phyloP scores from a whole-genome alignment of 2,113 vertebrate genomes.

The Marcusenius ussheri region DNA sequence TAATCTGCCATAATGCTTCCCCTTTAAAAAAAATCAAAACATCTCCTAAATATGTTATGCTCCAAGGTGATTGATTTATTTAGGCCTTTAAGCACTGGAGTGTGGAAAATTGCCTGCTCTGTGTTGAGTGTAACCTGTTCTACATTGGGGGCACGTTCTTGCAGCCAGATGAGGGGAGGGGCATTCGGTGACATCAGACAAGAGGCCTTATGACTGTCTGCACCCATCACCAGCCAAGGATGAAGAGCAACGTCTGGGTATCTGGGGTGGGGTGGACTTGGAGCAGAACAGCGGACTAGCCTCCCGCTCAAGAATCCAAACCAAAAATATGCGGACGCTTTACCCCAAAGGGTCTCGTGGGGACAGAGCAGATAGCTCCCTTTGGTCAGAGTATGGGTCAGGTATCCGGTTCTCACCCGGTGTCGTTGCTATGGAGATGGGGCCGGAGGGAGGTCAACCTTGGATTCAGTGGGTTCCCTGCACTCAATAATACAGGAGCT shows the following conservation, averaged over 20 bases:
- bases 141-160: neutral
- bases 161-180: neutral
- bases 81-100: neutral
- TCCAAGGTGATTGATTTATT: neutral
- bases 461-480: neutral
- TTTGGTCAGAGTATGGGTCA: neutral
- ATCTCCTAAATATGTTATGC: neutral
- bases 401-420: neutral
- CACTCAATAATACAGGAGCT: neutral
- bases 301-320: neutral
- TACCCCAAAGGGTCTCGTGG: neutral
- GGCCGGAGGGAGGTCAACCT: neutral
- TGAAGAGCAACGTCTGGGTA: neutral
- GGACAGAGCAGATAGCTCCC: neutral
- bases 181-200: neutral
- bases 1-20: neutral
- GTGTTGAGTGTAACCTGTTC: neutral
- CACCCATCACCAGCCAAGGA: neutral
- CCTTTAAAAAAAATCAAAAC: neutral
- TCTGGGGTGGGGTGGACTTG: neutral
- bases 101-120: neutral
- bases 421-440: neutral
- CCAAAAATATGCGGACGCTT: neutral
- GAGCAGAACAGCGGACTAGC: neutral
- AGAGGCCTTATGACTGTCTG: neutral